These are phyloP conservation scores for Peromyscus polionotus DNA, from an alignment of 2,113 vertebrate genomes.

Conservation along the genomic window DNA sequence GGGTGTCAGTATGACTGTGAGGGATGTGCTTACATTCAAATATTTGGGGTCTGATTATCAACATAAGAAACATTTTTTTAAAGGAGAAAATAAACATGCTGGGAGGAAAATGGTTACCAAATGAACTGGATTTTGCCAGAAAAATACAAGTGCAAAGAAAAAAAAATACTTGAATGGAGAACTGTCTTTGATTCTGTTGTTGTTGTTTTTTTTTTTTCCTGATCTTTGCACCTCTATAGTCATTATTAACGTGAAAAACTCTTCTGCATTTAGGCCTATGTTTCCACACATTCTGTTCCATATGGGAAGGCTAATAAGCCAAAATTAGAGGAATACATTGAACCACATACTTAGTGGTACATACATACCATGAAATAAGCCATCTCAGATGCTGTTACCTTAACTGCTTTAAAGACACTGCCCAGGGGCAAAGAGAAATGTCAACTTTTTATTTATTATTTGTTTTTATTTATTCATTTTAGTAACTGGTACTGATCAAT, in stretches of 20 bases:
- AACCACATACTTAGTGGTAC: background rate
- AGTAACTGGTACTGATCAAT: conserved; percentile 12
- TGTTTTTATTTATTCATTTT: background rate
- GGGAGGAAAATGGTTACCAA: conserved; percentile 57
- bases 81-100: conserved; percentile 52
- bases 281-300: background rate
- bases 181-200: background rate
- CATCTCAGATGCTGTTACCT: background rate
- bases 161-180: background rate
- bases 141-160: background rate
- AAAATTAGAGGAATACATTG: background rate
- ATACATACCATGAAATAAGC: background rate
- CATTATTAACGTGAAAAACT: conserved; percentile 34
- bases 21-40: conserved; percentile 75
- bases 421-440: conserved; percentile 1
- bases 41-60: conserved; percentile 81
- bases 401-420: background rate
- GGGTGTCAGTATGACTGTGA: conserved; percentile 72
- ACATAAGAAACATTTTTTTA: conserved; percentile 53
- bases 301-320: background rate
- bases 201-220: background rate
- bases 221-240: background rate
- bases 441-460: background rate
- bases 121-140: background rate
- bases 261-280: background rate